Evolutionary conservation across 2,888 invertebrate species (phyloP).

Genomic region (Metalampra italica): DNA sequence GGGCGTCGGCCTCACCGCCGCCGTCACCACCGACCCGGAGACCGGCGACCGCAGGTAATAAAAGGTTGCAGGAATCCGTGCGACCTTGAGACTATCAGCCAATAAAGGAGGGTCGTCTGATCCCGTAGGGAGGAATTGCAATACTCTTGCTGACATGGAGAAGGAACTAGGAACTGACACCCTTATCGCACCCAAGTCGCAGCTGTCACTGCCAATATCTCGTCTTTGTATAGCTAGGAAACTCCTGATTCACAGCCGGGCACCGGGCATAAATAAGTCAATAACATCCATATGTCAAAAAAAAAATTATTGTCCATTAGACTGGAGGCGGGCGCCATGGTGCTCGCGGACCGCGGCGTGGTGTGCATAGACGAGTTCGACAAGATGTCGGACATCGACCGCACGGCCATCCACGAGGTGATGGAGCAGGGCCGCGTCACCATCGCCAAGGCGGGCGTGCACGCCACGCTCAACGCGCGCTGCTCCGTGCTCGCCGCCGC

Average conservation of each 20-base stretch:
- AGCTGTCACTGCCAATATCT: no score
- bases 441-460: constrained; percentile 99
- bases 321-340: constrained; percentile 99
- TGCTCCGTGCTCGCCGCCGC: constrained; percentile 99
- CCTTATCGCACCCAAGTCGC: no score
- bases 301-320: constrained; percentile 45
- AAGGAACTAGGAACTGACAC: no score
- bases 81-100: no score
- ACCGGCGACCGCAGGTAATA: constrained; percentile 86
- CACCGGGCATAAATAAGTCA: no score
- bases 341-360: constrained; percentile 98
- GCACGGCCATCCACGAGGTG: constrained; percentile 99
- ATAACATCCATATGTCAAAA: no score
- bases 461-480: constrained; percentile 97
- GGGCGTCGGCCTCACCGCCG: constrained; percentile 98
- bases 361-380: constrained; percentile 99
- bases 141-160: no score
- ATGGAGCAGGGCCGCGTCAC: constrained; percentile 99
- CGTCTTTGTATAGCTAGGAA: no score
- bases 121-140: no score
- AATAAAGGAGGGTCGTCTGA: no score
- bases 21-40: constrained; percentile 97
- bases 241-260: no score
- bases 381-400: constrained; percentile 99
- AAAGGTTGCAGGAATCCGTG: no score